Conservation (phyloP, 1,140 invertebrate species). For the Sinella curviseta region DNA sequence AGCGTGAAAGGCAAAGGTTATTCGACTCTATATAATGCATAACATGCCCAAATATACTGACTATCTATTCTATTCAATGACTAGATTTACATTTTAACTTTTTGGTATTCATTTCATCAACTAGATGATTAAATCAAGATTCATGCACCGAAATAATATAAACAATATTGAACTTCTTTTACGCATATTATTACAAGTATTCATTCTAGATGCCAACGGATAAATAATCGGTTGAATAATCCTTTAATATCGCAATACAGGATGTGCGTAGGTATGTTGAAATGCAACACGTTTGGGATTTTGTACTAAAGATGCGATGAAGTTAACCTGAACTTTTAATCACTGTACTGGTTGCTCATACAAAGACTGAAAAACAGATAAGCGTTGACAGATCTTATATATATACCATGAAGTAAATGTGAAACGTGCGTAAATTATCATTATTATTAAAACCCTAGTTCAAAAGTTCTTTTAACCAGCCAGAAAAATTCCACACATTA, state of each 20-base stretch:
- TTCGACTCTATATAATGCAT: not conserved
- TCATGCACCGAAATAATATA: too few relatives aligned
- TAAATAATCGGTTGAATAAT: too few relatives aligned
- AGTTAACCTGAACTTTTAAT: too few relatives aligned
- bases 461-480: not conserved
- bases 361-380: too few relatives aligned
- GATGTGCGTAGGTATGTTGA: not conserved
- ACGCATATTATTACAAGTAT: not conserved
- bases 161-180: too few relatives aligned
- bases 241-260: not conserved
- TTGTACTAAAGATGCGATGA: too few relatives aligned
- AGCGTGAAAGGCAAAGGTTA: conserved; percentile 19
- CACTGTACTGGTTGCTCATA: too few relatives aligned
- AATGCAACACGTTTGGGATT: not conserved
- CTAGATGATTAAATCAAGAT: too few relatives aligned
- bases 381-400: too few relatives aligned
- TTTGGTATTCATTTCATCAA: too few relatives aligned
- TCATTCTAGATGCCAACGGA: too few relatives aligned
- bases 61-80: not conserved
- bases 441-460: not conserved
- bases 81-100: not conserved
- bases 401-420: not conserved
- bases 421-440: not conserved
- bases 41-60: not conserved
- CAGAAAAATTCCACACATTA: not conserved